Evolutionary conservation across 2,888 invertebrate species (phyloP).

Genomic region (Temnothorax unifasciatus): DNA sequence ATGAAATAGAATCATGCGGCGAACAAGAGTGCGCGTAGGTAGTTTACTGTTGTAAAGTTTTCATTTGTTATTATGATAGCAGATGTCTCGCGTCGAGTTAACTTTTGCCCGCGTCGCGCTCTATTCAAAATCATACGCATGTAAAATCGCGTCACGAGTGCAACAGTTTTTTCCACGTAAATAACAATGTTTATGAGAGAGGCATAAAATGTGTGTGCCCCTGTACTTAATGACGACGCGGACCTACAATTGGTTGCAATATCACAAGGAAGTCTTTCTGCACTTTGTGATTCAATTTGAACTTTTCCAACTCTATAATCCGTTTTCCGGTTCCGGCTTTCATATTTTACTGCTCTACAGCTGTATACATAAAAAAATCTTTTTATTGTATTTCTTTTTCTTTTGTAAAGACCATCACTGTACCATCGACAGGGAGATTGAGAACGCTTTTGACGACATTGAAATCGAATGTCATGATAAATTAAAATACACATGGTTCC

Average conservation of each 20-base stretch:
- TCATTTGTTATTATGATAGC: slow-evolving; percentile 29
- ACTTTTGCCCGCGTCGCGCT: background rate
- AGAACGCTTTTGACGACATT: background rate
- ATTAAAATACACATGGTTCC: background rate
- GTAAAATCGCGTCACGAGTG: background rate
- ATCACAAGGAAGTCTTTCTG: background rate
- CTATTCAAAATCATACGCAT: slow-evolving; percentile 14
- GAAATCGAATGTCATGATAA: slow-evolving; percentile 7
- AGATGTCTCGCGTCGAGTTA: slow-evolving; percentile 19
- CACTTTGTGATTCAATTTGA: background rate
- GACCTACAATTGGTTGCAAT: background rate
- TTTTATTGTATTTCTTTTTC: background rate
- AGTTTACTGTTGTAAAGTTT: slow-evolving; percentile 48
- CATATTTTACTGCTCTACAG: slow-evolving; percentile 11
- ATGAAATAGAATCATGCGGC: background rate
- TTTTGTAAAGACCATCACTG: background rate
- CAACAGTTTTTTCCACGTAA: background rate
- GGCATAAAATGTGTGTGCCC: background rate
- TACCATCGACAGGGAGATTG: background rate
- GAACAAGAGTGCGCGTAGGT: background rate
- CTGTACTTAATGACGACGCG: background rate
- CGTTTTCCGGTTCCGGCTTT: background rate
- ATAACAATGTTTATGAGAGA: background rate
- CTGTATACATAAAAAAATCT: background rate
- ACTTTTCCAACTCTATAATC: background rate